A percentile compares a stretch with the other conserved stretches of the same genome.
Evolutionary conservation across 2,888 invertebrate species (phyloP).

Genomic region (Toxonevra muliebris): DNA sequence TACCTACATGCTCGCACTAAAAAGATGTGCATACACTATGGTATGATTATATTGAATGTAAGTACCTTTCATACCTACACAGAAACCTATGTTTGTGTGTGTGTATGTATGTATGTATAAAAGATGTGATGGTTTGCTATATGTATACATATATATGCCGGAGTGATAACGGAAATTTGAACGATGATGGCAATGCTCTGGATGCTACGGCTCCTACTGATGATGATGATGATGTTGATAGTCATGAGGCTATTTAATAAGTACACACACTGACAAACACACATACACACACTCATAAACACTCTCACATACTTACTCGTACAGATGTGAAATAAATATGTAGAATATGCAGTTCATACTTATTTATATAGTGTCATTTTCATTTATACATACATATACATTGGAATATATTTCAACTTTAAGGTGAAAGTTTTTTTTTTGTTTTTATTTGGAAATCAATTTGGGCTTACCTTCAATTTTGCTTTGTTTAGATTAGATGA

Average conservation of each 20-base stretch:
- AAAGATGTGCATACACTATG: no score
- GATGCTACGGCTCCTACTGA: background rate
- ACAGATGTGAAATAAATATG: no score
- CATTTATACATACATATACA: no score
- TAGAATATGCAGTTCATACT: no score
- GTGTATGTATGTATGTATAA: background rate
- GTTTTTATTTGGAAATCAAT: background rate
- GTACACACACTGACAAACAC: background rate
- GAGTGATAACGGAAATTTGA: constrained; percentile 10
- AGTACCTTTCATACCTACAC: background rate
- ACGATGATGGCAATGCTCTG: background rate
- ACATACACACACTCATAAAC: background rate
- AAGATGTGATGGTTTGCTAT: constrained; percentile 22
- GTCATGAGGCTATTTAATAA: background rate
- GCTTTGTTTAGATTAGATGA: no score
- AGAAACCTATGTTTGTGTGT: constrained; percentile 26
- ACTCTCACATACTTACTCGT: no score
- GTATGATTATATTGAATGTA: no score
- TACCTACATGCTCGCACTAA: no score
- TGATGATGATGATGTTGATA: constrained; percentile 9
- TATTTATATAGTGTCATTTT: no score
- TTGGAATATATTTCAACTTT: no score
- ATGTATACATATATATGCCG: constrained; percentile 10
- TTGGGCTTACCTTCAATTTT: background rate
- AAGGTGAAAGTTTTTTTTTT: no score